phyloP scores from a whole-genome alignment of 2,888 invertebrate species.

The Caenorhabditis sp. region DNA sequence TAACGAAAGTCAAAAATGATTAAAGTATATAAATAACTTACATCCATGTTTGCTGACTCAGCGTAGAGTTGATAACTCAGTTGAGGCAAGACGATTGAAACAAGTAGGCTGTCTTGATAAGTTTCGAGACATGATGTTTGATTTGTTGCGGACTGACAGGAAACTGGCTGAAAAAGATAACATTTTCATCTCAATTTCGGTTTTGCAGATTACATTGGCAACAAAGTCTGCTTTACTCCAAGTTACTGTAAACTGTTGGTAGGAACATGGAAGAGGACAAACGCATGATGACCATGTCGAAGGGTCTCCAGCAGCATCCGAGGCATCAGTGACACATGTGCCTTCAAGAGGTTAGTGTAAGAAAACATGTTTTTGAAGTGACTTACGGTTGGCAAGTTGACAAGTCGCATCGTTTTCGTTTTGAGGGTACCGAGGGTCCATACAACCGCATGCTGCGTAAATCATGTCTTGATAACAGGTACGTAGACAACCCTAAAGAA shows the following conservation, averaged over 20 bases:
- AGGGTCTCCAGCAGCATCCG: constrained; percentile 46
- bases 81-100: constrained; percentile 39
- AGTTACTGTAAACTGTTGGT: constrained; percentile 38
- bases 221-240: constrained; percentile 43
- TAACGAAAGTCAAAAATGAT: neutral
- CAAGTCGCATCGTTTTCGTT: constrained; percentile 34
- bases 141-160: constrained; percentile 8
- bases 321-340: constrained; percentile 45
- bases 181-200: too few species aligned
- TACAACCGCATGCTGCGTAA: constrained; percentile 42
- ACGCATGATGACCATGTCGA: constrained; percentile 50
- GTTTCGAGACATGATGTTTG: constrained; percentile 8
- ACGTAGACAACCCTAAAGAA: constrained; percentile 53
- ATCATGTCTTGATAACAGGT: constrained; percentile 58
- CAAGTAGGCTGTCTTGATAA: constrained; percentile 30
- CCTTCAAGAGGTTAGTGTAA: constrained; percentile 6
- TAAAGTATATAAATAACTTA: too few species aligned
- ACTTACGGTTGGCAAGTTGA: constrained; percentile 14
- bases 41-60: constrained; percentile 48
- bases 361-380: too few species aligned
- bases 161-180: constrained; percentile 19
- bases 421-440: constrained; percentile 57
- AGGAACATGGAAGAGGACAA: constrained; percentile 51
- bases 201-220: constrained; percentile 11
- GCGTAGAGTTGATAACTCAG: constrained; percentile 37